Conservation (phyloP, 2,113 vertebrate genomes). For the Xiphophorus maculatus region DNA sequence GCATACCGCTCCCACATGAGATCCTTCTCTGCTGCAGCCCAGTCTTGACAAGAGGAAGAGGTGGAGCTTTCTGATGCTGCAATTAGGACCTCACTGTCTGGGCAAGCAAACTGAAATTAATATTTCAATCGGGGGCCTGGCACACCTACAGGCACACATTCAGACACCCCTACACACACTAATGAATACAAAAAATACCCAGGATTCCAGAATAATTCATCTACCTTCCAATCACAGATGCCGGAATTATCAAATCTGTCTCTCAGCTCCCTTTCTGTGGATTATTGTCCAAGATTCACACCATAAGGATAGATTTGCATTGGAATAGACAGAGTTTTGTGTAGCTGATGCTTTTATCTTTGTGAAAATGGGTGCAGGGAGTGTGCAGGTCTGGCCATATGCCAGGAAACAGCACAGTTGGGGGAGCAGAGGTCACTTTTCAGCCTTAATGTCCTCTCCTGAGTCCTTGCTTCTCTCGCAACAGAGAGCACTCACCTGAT, state of each 20-base stretch:
- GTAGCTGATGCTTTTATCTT: constrained; percentile 16
- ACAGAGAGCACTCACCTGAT: constrained; percentile 7
- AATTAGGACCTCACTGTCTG: constrained; percentile 78
- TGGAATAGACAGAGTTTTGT: constrained; percentile 13
- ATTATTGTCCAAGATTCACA: constrained; percentile 52
- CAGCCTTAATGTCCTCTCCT: constrained; percentile 28
- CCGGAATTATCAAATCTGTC: constrained; percentile 73
- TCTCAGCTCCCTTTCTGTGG: constrained; percentile 55
- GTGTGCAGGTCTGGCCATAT: constrained; percentile 39
- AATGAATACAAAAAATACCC: constrained; percentile 41
- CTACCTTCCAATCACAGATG: constrained; percentile 70
- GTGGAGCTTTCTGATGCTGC: constrained; percentile 77
- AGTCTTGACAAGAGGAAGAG: constrained; percentile 62
- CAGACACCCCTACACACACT: constrained; percentile 33
- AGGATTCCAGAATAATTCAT: constrained; percentile 64
- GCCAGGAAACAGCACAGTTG: constrained; percentile 50
- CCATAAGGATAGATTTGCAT: constrained; percentile 50
- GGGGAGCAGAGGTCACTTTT: constrained; percentile 54
- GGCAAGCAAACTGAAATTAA: constrained; percentile 72
- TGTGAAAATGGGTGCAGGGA: constrained; percentile 25
- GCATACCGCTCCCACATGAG: constrained; percentile 55
- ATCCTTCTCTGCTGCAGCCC: constrained; percentile 55
- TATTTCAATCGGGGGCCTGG: constrained; percentile 80
- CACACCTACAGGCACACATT: constrained; percentile 63
- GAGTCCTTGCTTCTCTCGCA: constrained; percentile 6